Base-by-base conservation (phyloP, 37 sponge, comb jelly and placozoan genomes). In the Spongia lamella region DNA sequence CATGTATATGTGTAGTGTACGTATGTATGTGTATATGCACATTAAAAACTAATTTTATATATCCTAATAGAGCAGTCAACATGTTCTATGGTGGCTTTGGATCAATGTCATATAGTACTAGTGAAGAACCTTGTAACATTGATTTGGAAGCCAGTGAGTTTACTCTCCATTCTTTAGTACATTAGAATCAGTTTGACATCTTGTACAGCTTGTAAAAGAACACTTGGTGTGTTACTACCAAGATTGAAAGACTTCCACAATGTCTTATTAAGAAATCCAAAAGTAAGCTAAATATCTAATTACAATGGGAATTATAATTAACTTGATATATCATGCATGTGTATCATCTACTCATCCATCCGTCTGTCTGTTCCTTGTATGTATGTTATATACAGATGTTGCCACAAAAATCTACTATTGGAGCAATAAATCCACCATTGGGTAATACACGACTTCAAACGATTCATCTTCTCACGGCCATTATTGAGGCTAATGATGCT, bases 371-470 rank as follows among this genome's bases (percentile, higher is more conserved):
- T n/a, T n/a, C n/a, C n/a, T n/a, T n/a, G n/a, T n/a, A n/a, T n/a
- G n/a, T n/a, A n/a, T n/a, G n/a, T n/a, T n/a, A n/a, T n/a, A n/a
- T n/a, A n/a, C n/a, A n/a, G 30, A 36, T 78, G 11, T 54, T 61
- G 9, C 22, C 58, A 7, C 72, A 79, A 81, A 4, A 21, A 2
- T 80, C 85, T 16, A 89, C 81, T 25, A 65, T 76, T 30, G 94
- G 94, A 2, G 17, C 14, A 6, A 66, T 90, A 60, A 59, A 84
- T 29, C 88, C 84, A 55, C 94, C 94, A 6, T 60, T 94, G 22
- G 94, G 94, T 6, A 83, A 79, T 82, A 90, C 84, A 33, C 26
- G 94, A 30, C 66, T 94, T 26, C 92, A 90, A 56, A 83, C 90
- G 15, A 64, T 90, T 1, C 53, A 63, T 35, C 88, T 94, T 7